These are phyloP conservation scores for Petrolisthes cinctipes DNA, from an alignment of 2,888 invertebrate genomes.

Conservation along the genomic window DNA sequence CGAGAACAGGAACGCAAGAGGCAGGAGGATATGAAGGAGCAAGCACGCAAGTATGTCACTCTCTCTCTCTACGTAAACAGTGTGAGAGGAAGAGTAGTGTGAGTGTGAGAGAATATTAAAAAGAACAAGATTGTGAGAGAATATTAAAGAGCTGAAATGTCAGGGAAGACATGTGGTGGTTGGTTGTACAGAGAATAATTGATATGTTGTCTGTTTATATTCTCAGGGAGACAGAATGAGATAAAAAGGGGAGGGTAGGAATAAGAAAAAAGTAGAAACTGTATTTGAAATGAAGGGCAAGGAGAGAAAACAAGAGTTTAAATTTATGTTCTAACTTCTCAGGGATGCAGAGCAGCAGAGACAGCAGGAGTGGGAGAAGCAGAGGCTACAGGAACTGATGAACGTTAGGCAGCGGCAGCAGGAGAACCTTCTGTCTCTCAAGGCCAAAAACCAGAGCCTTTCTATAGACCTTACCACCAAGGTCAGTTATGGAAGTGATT, in stretches of 20 bases:
- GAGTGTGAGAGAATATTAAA: too few species aligned
- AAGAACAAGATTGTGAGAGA: too few species aligned
- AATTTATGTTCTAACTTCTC: constrained; percentile 22
- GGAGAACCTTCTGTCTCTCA: constrained; percentile 84
- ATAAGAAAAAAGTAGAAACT: too few species aligned
- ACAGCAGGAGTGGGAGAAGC: constrained; percentile 96
- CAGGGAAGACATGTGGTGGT: too few species aligned
- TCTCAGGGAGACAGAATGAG: too few species aligned
- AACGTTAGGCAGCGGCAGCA: constrained; percentile 87
- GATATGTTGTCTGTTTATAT: too few species aligned
- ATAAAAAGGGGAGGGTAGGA: too few species aligned
- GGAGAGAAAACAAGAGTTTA: too few species aligned
- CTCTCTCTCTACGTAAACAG: background rate
- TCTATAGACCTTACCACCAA: constrained; percentile 82
- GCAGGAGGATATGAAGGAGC: constrained; percentile 83
- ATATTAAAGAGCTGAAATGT: too few species aligned
- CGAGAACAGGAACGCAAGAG: constrained; percentile 84
- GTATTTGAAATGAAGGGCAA: too few species aligned
- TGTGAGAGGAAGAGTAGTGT: too few species aligned
- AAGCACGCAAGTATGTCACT: constrained; percentile 78
- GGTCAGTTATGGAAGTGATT: constrained; percentile 69
- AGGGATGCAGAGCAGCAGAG: constrained; percentile 94
- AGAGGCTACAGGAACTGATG: constrained; percentile 88
- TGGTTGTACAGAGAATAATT: too few species aligned
- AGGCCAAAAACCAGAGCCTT: constrained; percentile 87